Percentiles rank a stretch among this genome's conserved stretches.
These are phyloP conservation scores for Entomyzon cyanotis DNA, from an alignment of 2,113 vertebrate species.

Conservation along the genomic window DNA sequence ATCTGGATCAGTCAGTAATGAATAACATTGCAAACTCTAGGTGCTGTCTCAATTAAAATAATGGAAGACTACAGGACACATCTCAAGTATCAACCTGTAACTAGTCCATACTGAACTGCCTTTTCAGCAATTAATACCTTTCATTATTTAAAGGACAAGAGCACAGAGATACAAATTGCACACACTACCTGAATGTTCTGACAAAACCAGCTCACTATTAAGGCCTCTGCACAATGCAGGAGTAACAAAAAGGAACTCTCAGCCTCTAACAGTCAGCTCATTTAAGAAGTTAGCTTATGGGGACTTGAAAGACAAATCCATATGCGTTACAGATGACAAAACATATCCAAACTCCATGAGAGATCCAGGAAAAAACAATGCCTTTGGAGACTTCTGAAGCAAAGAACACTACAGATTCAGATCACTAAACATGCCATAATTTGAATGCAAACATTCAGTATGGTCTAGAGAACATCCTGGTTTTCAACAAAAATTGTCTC, in stretches of 20 bases:
- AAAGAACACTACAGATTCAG: neutral
- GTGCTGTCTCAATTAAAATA: neutral
- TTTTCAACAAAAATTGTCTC: neutral
- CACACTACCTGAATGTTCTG: neutral
- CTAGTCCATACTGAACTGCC: neutral
- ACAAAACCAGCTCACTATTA: neutral
- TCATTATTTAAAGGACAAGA: neutral
- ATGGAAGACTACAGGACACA: neutral
- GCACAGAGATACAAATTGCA: neutral
- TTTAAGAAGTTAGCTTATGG: neutral
- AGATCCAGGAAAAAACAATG: neutral
- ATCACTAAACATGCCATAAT: neutral
- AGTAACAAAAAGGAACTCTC: neutral
- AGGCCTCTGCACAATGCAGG: neutral
- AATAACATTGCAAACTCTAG: neutral
- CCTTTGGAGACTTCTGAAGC: neutral
- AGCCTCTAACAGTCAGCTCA: neutral
- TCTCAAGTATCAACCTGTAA: neutral
- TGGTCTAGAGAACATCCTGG: accelerated
- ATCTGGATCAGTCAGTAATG: neutral
- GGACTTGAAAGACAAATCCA: neutral
- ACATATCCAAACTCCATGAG: neutral
- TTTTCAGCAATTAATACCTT: neutral
- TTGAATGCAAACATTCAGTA: neutral
- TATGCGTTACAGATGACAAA: neutral